Evolutionary conservation across 2,113 vertebrate genomes (phyloP).

Genomic region (Tamias sibiricus): DNA sequence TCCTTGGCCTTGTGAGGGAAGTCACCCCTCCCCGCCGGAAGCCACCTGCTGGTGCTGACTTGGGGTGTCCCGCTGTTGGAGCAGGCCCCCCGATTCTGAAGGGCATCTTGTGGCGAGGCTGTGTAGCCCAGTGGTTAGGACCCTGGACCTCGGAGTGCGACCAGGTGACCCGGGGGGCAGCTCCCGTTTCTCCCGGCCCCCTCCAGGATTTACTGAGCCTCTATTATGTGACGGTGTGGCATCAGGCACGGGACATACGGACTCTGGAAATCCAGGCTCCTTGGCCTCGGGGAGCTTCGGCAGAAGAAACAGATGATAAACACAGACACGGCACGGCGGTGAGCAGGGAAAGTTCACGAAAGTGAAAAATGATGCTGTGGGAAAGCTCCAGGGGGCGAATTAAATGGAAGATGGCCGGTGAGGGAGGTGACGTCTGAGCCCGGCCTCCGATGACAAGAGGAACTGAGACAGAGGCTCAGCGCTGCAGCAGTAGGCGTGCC

Average conservation of each 20-base stretch:
- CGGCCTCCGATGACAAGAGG: not conserved
- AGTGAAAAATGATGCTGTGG: accelerated
- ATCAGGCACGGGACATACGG: not conserved
- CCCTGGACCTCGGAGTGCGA: not conserved
- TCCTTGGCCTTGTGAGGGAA: too few relatives aligned
- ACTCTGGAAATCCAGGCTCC: not conserved
- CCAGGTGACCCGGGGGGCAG: accelerated
- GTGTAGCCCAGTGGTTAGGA: not conserved
- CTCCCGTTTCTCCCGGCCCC: not conserved
- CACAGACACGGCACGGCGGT: not conserved
- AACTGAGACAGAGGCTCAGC: not conserved
- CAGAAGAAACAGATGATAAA: not conserved
- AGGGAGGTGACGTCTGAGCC: not conserved
- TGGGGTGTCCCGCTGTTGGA: not conserved
- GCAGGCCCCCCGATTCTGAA: too few relatives aligned
- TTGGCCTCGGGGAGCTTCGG: not conserved
- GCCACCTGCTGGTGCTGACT: not conserved
- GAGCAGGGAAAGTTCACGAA: not conserved
- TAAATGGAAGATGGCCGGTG: too few relatives aligned
- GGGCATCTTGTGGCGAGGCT: not conserved
- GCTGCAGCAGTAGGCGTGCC: not conserved
- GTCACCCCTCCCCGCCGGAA: accelerated
- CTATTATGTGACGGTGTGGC: accelerated
- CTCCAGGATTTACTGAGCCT: not conserved
- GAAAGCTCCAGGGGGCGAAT: too few relatives aligned